These are phyloP conservation scores for Lycorma delicatula DNA, from an alignment of 1,140 invertebrate species.

Conservation along the genomic window DNA sequence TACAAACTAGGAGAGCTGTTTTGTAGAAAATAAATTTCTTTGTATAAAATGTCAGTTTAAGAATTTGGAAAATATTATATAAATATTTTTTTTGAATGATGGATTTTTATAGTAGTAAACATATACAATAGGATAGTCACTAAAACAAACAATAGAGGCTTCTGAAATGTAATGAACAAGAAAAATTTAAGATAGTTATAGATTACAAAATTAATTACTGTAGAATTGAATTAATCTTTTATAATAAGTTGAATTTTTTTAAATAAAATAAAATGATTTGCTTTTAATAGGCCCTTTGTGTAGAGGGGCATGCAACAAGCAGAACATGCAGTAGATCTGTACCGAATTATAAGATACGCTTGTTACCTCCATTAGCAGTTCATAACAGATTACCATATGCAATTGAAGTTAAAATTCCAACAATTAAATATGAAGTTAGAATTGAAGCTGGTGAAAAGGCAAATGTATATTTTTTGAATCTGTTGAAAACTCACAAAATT, in stretches of 20 bases:
- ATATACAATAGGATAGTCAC: too few species aligned
- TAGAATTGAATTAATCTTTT: background rate
- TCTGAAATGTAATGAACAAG: too few species aligned
- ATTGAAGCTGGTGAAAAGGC: slow-evolving; percentile 63
- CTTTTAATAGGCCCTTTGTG: slow-evolving; percentile 38
- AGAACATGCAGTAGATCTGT: slow-evolving; percentile 39
- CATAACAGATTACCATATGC: slow-evolving; percentile 69
- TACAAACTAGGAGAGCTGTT: too few species aligned
- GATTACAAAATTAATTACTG: background rate
- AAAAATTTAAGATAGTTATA: too few species aligned
- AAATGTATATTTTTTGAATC: slow-evolving; percentile 55
- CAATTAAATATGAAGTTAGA: slow-evolving; percentile 44
- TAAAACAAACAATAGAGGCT: too few species aligned
- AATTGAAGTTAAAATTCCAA: slow-evolving; percentile 47
- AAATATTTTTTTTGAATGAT: too few species aligned
- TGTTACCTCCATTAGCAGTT: slow-evolving; percentile 61
- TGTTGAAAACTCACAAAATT: slow-evolving; percentile 48
- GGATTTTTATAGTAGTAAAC: too few species aligned
- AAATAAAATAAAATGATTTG: too few species aligned
- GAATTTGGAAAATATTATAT: too few species aligned
- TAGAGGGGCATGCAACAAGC: slow-evolving; percentile 36
- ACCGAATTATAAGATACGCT: slow-evolving; percentile 62
- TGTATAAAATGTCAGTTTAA: too few species aligned
- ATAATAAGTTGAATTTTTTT: background rate
- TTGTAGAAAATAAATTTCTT: too few species aligned